phyloP scores from a whole-genome alignment of 2,797 vertebrate species.

The Myripristis jacobus region DNA sequence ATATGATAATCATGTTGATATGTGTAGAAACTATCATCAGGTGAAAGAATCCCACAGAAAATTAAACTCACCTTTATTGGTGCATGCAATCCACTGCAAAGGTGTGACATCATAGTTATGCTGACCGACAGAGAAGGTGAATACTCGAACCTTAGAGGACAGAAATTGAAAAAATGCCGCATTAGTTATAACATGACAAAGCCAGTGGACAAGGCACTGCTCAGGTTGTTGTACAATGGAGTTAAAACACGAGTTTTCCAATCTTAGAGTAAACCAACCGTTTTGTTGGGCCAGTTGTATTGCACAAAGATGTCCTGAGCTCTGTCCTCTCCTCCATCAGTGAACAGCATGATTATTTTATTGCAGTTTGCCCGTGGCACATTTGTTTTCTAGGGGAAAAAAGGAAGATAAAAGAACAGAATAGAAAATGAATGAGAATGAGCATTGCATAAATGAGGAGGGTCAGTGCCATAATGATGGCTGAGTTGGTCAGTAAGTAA shows the following conservation, averaged over 20 bases:
- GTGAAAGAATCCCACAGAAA: background rate
- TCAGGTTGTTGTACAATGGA: background rate
- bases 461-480: background rate
- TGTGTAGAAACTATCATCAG: background rate
- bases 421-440: background rate
- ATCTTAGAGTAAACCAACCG: conserved; percentile 81
- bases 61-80: conserved; percentile 92
- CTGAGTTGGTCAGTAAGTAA: background rate
- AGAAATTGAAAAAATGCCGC: conserved; percentile 11
- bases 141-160: conserved; percentile 90
- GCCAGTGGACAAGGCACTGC: background rate
- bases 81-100: conserved; percentile 98
- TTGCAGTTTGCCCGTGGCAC: conserved; percentile 98
- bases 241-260: background rate
- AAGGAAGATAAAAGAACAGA: background rate
- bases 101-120: conserved; percentile 99
- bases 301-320: conserved; percentile 98
- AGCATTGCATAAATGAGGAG: background rate
- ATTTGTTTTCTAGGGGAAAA: conserved; percentile 85
- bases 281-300: conserved; percentile 99
- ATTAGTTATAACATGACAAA: background rate
- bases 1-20: too few relatives aligned
- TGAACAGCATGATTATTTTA: conserved; percentile 99
- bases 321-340: conserved; percentile 95
- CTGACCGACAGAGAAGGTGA: conserved; percentile 98